phyloP scores from a whole-genome alignment of 2,888 invertebrate species.

The Spodoptera picta region DNA sequence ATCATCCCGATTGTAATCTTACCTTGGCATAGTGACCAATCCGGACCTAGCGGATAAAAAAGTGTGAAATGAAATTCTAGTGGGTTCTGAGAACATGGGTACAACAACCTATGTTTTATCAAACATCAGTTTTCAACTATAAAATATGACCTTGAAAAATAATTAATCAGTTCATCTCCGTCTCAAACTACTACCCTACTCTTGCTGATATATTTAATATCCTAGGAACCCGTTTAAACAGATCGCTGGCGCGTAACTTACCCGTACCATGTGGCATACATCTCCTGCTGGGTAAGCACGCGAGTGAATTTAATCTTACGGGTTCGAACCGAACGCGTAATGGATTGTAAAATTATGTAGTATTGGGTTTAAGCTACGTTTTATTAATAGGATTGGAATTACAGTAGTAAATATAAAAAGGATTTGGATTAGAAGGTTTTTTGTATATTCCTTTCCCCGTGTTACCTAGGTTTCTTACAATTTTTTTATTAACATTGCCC shows the following conservation, averaged over 20 bases:
- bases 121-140: no score
- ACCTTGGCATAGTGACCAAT: no score
- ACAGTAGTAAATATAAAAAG: background rate
- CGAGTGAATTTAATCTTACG: constrained; percentile 52
- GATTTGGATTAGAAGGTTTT: no score
- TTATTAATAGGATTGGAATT: constrained; percentile 5
- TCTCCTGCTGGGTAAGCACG: constrained; percentile 29
- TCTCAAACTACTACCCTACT: background rate
- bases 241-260: constrained; percentile 55
- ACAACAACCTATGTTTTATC: no score
- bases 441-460: no score
- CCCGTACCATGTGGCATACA: constrained; percentile 48
- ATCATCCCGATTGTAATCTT: no score
- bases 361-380: constrained; percentile 40
- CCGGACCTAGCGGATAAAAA: no score
- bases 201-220: constrained; percentile 49
- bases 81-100: no score
- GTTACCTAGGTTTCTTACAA: no score
- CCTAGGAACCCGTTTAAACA: constrained; percentile 54
- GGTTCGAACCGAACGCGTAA: constrained; percentile 52
- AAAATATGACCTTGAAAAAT: no score
- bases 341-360: constrained; percentile 56
- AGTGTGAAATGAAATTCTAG: no score
- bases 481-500: no score
- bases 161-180: background rate